Evolutionary conservation across 2,888 invertebrate genomes (phyloP).

Genomic region (Ramazzottius varieornatus): DNA sequence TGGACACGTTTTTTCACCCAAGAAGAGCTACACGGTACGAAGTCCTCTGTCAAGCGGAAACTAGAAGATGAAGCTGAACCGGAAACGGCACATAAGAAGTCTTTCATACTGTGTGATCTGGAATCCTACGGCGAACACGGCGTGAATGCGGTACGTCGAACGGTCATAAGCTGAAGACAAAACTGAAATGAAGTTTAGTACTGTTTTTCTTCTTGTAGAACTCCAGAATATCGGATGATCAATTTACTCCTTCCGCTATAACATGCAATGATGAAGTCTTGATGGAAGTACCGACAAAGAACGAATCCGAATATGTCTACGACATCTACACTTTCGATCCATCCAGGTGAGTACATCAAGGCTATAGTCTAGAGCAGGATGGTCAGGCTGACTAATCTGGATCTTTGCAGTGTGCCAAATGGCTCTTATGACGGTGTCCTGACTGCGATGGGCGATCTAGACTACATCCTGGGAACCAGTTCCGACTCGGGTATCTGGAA

Average conservation of each 20-base stretch:
- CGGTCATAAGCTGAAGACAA: not conserved
- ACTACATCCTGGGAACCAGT: not conserved
- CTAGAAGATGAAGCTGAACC: not conserved
- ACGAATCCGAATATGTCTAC: not conserved
- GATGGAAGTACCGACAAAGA: not conserved
- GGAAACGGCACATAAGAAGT: not conserved
- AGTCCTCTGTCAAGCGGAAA: not conserved
- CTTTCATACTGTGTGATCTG: not conserved
- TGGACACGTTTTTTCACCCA: not conserved
- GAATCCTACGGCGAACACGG: not conserved
- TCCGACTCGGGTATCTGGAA: not conserved
- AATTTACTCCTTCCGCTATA: not conserved
- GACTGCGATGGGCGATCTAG: not conserved
- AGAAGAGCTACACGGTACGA: not conserved
- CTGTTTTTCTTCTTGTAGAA: not conserved
- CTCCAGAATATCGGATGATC: not conserved
- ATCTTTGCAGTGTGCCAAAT: too few species aligned
- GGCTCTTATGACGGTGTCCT: not conserved
- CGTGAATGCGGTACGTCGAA: too few species aligned
- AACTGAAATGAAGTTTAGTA: not conserved
- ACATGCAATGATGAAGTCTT: not conserved
- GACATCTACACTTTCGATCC: not conserved
- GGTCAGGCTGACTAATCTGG: too few species aligned
- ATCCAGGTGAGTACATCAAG: too few species aligned
- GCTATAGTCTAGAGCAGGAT: too few species aligned